A percentile compares a stretch with the other conserved stretches of the same genome.
Evolutionary conservation across 2,888 invertebrate species (phyloP).

Genomic region (Ceriagrion tenellum): DNA sequence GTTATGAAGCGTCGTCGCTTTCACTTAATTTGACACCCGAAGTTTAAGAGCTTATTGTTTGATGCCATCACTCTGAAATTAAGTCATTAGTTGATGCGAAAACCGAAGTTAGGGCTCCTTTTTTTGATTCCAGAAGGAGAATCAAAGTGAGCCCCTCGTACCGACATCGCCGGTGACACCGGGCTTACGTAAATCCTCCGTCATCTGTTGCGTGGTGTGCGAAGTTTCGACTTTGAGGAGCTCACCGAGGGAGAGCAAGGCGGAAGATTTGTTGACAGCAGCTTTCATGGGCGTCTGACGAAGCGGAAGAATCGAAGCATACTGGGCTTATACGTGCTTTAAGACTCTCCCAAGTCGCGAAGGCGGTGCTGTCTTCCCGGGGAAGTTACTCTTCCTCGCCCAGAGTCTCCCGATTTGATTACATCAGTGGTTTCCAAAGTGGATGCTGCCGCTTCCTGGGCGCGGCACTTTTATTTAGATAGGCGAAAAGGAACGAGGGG

Average conservation of each 20-base stretch:
- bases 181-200: neutral
- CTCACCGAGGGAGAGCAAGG: neutral
- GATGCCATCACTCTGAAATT: neutral
- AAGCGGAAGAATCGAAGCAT: neutral
- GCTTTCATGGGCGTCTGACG: neutral
- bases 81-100: neutral
- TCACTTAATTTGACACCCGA: constrained; percentile 3
- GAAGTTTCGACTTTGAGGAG: neutral
- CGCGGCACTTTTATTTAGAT: no score
- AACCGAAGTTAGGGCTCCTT: neutral
- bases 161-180: neutral
- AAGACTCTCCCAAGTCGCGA: neutral
- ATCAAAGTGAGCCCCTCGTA: neutral
- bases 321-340: neutral
- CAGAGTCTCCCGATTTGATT: no score
- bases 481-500: no score
- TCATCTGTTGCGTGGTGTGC: neutral
- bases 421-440: no score
- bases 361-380: neutral
- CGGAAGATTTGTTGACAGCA: neutral
- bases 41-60: neutral
- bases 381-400: neutral
- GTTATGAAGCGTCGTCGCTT: neutral
- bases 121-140: neutral
- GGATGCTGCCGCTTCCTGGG: no score